phyloP scores from a whole-genome alignment of 2,888 invertebrate genomes.

The Cordilura impudica region DNA sequence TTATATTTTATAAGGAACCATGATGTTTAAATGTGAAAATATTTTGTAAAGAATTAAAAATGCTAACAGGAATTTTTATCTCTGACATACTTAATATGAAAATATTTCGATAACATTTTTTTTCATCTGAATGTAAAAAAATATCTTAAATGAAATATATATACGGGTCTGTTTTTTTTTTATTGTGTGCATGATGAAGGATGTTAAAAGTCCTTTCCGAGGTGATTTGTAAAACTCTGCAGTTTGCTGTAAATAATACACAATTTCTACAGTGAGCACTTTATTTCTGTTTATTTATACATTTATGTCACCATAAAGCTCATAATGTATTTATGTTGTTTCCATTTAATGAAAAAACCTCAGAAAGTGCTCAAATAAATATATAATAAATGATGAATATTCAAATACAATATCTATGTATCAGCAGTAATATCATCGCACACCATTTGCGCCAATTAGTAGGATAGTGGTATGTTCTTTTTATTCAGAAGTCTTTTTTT shows the following conservation, averaged over 20 bases:
- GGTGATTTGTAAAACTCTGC: not conserved
- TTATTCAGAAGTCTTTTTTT: too few species aligned
- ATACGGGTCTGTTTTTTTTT: not conserved
- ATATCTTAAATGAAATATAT: slow-evolving; percentile 5
- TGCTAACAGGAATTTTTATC: slow-evolving; percentile 17
- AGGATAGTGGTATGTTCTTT: too few species aligned
- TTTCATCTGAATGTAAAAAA: not conserved
- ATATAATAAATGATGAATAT: too few species aligned
- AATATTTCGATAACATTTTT: slow-evolving; percentile 46
- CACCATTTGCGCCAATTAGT: too few species aligned
- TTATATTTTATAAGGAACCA: slow-evolving; percentile 31
- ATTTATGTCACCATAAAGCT: slow-evolving; percentile 38
- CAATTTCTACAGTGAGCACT: not conserved
- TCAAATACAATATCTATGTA: too few species aligned
- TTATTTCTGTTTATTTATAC: not conserved
- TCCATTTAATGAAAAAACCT: not conserved
- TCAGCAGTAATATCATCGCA: too few species aligned
- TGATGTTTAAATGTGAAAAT: slow-evolving; percentile 27
- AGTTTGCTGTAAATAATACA: not conserved
- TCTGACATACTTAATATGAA: slow-evolving; percentile 49
- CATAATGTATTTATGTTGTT: slow-evolving; percentile 25
- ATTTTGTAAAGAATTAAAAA: slow-evolving; percentile 35
- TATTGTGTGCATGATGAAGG: not conserved
- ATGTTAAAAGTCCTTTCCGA: not conserved
- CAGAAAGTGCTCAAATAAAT: slow-evolving; percentile 5